Evolutionary conservation across 2,797 vertebrate genomes (phyloP).

Genomic region (Hemibagrus guttatus): DNA sequence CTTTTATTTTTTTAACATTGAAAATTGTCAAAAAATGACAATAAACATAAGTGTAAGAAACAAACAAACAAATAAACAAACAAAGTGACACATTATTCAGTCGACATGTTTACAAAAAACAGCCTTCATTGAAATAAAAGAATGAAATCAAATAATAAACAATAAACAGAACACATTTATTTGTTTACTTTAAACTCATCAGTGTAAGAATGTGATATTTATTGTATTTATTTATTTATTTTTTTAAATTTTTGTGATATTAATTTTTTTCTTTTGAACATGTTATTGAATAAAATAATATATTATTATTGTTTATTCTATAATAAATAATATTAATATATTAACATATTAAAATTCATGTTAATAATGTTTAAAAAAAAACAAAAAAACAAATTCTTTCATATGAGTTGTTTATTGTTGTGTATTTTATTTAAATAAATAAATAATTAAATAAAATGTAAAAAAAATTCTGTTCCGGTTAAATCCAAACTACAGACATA

Average conservation of each 20-base stretch:
- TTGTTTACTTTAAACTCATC: not conserved
- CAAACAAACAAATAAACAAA: constrained; percentile 1
- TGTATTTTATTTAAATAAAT: not conserved
- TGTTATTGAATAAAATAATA: too few species aligned
- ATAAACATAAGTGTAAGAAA: not conserved
- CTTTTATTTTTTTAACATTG: not conserved
- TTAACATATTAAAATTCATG: too few species aligned
- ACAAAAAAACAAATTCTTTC: not conserved
- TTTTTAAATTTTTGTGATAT: too few species aligned
- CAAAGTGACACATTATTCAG: not conserved
- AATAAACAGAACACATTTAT: not conserved
- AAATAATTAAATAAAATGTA: not conserved
- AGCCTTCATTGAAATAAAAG: not conserved
- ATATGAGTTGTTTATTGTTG: not conserved
- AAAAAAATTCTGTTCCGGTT: not conserved
- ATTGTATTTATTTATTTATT: too few species aligned
- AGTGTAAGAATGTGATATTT: not conserved
- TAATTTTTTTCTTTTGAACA: too few species aligned
- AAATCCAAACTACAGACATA: not conserved
- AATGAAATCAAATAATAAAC: not conserved
- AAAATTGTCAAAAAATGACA: not conserved
- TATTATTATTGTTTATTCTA: not conserved
- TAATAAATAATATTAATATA: not conserved
- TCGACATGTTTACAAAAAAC: not conserved
- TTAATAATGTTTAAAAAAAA: too few species aligned